These are phyloP conservation scores for Epinephelus lanceolatus DNA, from an alignment of 2,113 vertebrate species.

Conservation along the genomic window DNA sequence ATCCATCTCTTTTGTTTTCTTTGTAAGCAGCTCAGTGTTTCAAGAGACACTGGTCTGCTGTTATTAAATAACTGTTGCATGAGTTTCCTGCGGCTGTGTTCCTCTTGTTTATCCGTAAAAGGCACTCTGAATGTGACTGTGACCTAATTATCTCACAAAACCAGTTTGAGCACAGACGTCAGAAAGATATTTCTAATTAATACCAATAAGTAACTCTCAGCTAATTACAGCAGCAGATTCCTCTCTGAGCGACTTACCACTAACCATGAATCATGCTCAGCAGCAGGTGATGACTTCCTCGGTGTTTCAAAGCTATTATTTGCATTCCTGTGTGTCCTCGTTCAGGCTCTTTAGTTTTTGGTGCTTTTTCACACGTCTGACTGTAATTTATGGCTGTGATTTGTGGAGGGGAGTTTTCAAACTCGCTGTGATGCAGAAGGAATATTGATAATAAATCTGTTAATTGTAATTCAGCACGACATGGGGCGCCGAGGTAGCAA, in stretches of 20 bases:
- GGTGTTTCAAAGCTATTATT: background rate
- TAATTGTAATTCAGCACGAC: background rate
- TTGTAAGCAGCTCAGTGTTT: background rate
- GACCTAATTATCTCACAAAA: background rate
- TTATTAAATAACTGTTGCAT: background rate
- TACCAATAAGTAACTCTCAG: background rate
- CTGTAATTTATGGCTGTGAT: background rate
- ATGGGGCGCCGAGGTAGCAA: background rate
- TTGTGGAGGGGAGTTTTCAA: too few species aligned
- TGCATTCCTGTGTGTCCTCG: background rate
- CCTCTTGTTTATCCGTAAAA: background rate
- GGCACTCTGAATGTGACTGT: background rate
- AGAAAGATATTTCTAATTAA: background rate
- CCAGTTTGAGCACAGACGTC: background rate
- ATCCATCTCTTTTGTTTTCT: background rate
- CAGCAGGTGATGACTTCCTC: background rate
- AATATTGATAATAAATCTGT: background rate
- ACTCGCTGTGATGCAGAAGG: background rate
- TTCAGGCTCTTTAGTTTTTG: background rate
- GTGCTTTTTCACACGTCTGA: background rate
- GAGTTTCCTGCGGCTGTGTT: background rate
- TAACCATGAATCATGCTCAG: background rate
- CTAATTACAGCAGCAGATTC: background rate
- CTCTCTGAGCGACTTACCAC: background rate
- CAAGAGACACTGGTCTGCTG: background rate